phyloP scores from a whole-genome alignment of 1,140 invertebrate genomes.

The Choristoneura fumiferana region DNA sequence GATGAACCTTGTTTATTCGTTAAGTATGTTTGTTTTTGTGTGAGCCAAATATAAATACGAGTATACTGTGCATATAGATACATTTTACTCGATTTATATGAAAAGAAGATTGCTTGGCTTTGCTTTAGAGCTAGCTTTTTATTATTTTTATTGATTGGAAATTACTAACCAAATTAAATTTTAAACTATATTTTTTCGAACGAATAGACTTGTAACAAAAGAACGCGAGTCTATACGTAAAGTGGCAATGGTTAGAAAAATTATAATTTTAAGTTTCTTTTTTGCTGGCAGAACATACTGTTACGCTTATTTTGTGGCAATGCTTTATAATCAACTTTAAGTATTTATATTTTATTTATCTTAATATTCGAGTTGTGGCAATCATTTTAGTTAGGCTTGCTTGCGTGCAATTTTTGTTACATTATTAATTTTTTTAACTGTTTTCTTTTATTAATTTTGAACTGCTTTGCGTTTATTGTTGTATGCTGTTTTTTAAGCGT shows the following conservation, averaged over 20 bases:
- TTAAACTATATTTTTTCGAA: too few relatives aligned
- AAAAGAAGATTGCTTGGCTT: not conserved
- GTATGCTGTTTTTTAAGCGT: not conserved
- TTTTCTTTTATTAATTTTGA: not conserved
- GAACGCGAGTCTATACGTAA: too few relatives aligned
- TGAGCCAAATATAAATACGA: too few relatives aligned
- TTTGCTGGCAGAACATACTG: not conserved
- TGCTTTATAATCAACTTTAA: not conserved
- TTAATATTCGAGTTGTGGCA: not conserved
- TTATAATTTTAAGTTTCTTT: too few relatives aligned
- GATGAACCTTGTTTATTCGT: too few relatives aligned
- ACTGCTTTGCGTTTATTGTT: not conserved
- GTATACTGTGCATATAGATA: too few relatives aligned
- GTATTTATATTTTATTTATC: slow-evolving; percentile 5
- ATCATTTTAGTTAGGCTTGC: slow-evolving; percentile 5
- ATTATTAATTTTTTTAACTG: not conserved
- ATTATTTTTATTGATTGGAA: too few relatives aligned
- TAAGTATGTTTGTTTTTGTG: too few relatives aligned
- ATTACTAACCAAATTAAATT: too few relatives aligned
- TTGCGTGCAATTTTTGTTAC: slow-evolving; percentile 10
- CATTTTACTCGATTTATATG: too few relatives aligned
- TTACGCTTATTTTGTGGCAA: not conserved
- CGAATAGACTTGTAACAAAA: too few relatives aligned
- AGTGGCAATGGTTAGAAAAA: too few relatives aligned
- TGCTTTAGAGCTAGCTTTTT: not conserved